Evolutionary conservation across 1,140 invertebrate species (phyloP).

Genomic region (Adoxophyes honmai): DNA sequence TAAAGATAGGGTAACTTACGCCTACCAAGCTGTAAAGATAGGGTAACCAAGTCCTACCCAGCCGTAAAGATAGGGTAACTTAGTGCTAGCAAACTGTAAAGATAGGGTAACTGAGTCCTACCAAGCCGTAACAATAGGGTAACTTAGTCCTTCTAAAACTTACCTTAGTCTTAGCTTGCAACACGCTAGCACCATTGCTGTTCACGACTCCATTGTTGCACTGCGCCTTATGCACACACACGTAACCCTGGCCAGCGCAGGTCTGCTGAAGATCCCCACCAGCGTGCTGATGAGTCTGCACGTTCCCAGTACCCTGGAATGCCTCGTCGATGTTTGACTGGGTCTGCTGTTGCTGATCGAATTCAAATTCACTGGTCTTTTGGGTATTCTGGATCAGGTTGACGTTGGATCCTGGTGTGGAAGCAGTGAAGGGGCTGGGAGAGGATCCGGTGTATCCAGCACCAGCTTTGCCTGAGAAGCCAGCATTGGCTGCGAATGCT

Average conservation of each 20-base stretch:
- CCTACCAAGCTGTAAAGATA: no score
- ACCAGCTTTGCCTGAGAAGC: slow-evolving; percentile 28
- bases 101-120: no score
- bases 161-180: slow-evolving; percentile 70
- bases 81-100: no score
- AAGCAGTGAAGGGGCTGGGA: slow-evolving; percentile 45
- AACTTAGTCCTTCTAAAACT: no score
- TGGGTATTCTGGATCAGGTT: slow-evolving; percentile 57
- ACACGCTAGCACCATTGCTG: slow-evolving; percentile 60
- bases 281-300: slow-evolving; percentile 30
- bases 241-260: slow-evolving; percentile 76
- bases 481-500: not conserved
- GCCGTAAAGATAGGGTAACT: no score
- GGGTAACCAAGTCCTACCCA: no score
- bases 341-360: slow-evolving; percentile 44
- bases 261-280: slow-evolving; percentile 63
- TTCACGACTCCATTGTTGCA: slow-evolving; percentile 79
- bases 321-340: slow-evolving; percentile 51
- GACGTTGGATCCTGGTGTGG: slow-evolving; percentile 41
- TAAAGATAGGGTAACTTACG: no score
- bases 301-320: slow-evolving; percentile 47
- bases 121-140: no score
- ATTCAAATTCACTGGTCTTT: slow-evolving; percentile 50
- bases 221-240: slow-evolving; percentile 77
- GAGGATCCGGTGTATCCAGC: slow-evolving; percentile 49